These are phyloP conservation scores for Xenopus laevis DNA, from an alignment of 2,113 vertebrate species.

Conservation along the genomic window DNA sequence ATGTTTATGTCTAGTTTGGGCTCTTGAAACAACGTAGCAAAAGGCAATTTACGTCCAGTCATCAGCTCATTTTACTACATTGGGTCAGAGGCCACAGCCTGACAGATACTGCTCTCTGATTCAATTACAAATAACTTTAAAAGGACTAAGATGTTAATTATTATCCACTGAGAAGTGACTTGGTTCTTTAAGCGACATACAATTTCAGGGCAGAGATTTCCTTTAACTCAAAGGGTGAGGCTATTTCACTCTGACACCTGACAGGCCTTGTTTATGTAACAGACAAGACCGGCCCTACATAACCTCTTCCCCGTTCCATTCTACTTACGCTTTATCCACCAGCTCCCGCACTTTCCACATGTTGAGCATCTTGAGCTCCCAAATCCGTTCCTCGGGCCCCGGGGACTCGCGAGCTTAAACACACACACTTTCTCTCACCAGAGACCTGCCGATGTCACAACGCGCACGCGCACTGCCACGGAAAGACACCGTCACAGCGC, in stretches of 20 bases:
- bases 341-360: slow-evolving; percentile 94
- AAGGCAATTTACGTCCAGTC: too few relatives aligned
- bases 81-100: too few relatives aligned
- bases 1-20: too few relatives aligned
- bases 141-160: too few relatives aligned
- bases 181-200: too few relatives aligned
- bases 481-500: slow-evolving; percentile 34
- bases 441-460: slow-evolving; percentile 56
- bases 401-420: slow-evolving; percentile 4
- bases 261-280: neutral
- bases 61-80: too few relatives aligned
- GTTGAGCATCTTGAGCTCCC: slow-evolving; percentile 71
- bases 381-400: slow-evolving; percentile 8
- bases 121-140: too few relatives aligned
- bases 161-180: too few relatives aligned
- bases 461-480: slow-evolving; percentile 49
- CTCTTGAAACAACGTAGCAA: too few relatives aligned
- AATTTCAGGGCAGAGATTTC: too few relatives aligned
- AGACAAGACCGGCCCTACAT: neutral
- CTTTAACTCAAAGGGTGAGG: too few relatives aligned
- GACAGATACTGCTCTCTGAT: too few relatives aligned
- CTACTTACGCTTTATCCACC: slow-evolving; percentile 94
- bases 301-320: neutral
- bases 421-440: slow-evolving; percentile 23
- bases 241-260: neutral